A percentile compares a stretch with the other conserved stretches of the same genome.
phyloP scores from a whole-genome alignment of 2,797 vertebrate species.

The Myiotriccus ornatus region DNA sequence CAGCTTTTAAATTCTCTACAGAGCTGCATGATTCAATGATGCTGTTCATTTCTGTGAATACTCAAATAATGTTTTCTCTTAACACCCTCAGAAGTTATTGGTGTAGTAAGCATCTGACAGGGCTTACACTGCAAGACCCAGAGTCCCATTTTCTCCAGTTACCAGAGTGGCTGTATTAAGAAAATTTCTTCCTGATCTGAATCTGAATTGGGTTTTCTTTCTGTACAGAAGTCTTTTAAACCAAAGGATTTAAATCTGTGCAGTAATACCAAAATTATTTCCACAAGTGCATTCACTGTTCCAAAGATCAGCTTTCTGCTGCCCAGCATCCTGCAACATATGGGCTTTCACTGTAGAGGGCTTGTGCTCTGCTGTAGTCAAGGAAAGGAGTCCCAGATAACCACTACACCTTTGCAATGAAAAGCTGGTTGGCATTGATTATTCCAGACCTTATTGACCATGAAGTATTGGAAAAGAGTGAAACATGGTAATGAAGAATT shows the following conservation, averaged over 20 bases:
- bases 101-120: not conserved
- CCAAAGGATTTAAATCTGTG: not conserved
- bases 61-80: not conserved
- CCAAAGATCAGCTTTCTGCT: not conserved
- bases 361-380: not conserved
- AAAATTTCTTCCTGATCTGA: not conserved
- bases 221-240: not conserved
- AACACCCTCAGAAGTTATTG: not conserved
- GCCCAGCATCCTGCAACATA: fast-evolving
- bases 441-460: not conserved
- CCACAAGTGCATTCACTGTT: not conserved
- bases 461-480: not conserved
- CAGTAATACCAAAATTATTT: not conserved
- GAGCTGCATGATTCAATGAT: not conserved
- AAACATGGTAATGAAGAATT: not conserved
- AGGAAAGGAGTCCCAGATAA: not conserved
- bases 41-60: not conserved
- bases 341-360: not conserved
- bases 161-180: not conserved
- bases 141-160: not conserved
- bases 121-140: not conserved
- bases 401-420: not conserved
- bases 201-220: not conserved
- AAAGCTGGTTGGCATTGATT: not conserved
- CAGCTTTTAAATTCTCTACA: not conserved